phyloP scores from a whole-genome alignment of 2,888 invertebrate species.

The Kuschelorhynchus macadamiae region DNA sequence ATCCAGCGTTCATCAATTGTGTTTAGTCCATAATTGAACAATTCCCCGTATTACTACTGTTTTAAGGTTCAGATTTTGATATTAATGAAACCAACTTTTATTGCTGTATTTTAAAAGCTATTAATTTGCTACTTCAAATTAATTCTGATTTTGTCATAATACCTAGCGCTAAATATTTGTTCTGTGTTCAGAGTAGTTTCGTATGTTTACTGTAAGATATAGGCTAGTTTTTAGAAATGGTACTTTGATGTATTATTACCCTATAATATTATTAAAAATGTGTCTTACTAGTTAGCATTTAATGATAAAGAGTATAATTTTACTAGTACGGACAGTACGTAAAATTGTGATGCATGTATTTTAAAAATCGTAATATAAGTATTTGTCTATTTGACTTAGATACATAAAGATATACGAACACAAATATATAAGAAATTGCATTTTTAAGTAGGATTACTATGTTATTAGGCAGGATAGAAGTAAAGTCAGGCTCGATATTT shows the following conservation, averaged over 20 bases:
- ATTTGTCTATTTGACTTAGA: constrained; percentile 59
- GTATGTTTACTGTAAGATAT: constrained; percentile 58
- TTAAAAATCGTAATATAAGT: constrained; percentile 55
- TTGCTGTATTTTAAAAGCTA: constrained; percentile 13
- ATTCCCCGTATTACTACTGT: too few species aligned
- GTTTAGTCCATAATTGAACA: too few species aligned
- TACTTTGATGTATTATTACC: constrained; percentile 63
- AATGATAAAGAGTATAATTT: constrained; percentile 55
- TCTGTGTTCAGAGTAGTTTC: constrained; percentile 59
- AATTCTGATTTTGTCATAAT: too few species aligned
- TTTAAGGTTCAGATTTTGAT: too few species aligned
- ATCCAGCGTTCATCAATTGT: too few species aligned
- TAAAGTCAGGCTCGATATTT: constrained; percentile 52
- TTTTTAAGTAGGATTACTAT: constrained; percentile 66
- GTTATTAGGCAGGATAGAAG: constrained; percentile 59
- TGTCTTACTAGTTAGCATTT: constrained; percentile 67
- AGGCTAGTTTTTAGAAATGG: constrained; percentile 59
- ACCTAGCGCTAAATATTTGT: constrained; percentile 60
- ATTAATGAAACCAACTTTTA: constrained; percentile 7
- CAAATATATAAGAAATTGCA: constrained; percentile 60
- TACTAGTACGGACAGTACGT: constrained; percentile 59
- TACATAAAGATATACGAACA: constrained; percentile 49
- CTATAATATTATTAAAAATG: constrained; percentile 62
- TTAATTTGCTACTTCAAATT: constrained; percentile 6
- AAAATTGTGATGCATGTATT: constrained; percentile 65